Evolutionary conservation across 2,888 invertebrate genomes (phyloP).

Genomic region (Cerastis leucographa): DNA sequence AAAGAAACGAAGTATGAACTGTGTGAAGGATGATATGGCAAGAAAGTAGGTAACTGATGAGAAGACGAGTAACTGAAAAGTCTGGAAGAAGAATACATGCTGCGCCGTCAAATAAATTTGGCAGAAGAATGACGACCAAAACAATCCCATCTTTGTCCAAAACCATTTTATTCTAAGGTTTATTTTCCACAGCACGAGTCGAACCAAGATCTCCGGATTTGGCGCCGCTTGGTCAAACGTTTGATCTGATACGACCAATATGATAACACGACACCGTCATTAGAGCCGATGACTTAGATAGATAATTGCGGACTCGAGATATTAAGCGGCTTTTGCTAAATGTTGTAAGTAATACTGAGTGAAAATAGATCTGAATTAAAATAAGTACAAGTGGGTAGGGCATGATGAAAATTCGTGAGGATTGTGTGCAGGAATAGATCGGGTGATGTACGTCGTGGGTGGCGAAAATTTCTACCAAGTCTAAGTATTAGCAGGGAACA

Average conservation of each 20-base stretch:
- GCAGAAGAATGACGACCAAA: not conserved
- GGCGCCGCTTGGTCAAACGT: constrained; percentile 49
- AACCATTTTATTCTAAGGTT: constrained; percentile 23
- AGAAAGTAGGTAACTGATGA: not conserved
- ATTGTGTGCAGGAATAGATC: not conserved
- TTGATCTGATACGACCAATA: constrained; percentile 56
- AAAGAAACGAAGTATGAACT: not conserved
- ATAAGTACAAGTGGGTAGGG: not conserved
- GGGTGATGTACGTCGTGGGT: not conserved
- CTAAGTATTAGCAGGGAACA: not conserved
- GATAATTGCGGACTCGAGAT: constrained; percentile 37
- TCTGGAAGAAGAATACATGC: not conserved
- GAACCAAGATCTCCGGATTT: constrained; percentile 47
- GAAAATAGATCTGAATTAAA: constrained; percentile 10
- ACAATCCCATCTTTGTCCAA: constrained; percentile 1
- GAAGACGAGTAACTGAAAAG: not conserved
- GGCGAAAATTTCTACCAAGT: not conserved
- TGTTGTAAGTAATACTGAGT: not conserved
- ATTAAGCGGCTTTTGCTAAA: constrained; percentile 14
- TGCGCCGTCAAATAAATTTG: too few relatives aligned
- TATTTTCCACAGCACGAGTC: constrained; percentile 17
- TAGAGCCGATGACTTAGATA: constrained; percentile 57
- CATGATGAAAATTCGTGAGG: not conserved
- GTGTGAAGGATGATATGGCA: not conserved
- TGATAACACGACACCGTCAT: constrained; percentile 39